Evolutionary conservation across 1,140 invertebrate species (phyloP).

Genomic region (Camponotus pennsylvanicus): DNA sequence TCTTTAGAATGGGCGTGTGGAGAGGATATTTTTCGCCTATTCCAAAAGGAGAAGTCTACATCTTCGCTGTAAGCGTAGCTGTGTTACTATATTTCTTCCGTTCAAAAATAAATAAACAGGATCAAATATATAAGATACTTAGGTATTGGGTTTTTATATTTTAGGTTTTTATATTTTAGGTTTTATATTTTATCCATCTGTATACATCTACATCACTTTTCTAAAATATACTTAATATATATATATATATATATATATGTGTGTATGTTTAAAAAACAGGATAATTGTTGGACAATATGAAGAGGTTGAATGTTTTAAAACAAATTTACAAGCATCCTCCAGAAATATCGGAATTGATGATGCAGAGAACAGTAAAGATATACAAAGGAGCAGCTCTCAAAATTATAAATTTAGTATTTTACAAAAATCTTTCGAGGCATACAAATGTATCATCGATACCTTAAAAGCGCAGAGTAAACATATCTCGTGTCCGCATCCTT

Average conservation of each 20-base stretch:
- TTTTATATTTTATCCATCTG: background rate
- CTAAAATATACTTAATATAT: constrained; percentile 37
- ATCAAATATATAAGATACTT: constrained; percentile 89
- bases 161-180: too few relatives aligned
- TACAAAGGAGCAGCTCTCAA: constrained; percentile 63
- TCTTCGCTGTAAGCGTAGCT: constrained; percentile 89
- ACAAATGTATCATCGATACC: constrained; percentile 84
- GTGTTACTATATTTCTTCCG: constrained; percentile 88
- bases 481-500: constrained; percentile 87
- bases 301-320: constrained; percentile 79
- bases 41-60: constrained; percentile 89
- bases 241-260: background rate
- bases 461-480: constrained; percentile 87
- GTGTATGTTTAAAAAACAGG: constrained; percentile 78
- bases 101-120: constrained; percentile 84
- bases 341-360: background rate
- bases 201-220: background rate
- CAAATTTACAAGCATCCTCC: constrained; percentile 42
- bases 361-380: constrained; percentile 10
- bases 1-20: constrained; percentile 91
- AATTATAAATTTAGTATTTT: constrained; percentile 82
- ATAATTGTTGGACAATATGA: constrained; percentile 89
- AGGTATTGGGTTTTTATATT: constrained; percentile 82
- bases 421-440: constrained; percentile 83
- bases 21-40: constrained; percentile 88